These are phyloP conservation scores for Streptopelia turtur DNA, from an alignment of 2,797 vertebrate genomes.

Conservation along the genomic window DNA sequence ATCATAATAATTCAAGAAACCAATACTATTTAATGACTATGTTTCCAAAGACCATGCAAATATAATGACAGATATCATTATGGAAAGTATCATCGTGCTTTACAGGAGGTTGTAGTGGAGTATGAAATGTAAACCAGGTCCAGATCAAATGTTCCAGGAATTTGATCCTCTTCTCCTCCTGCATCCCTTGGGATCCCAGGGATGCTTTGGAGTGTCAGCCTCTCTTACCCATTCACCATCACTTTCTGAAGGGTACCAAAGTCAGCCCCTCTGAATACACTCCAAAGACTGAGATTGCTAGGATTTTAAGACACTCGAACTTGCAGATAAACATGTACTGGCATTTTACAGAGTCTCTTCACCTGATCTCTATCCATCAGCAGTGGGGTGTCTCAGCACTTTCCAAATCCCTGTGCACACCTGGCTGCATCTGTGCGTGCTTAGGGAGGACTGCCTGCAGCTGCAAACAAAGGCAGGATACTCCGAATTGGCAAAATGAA, in stretches of 20 bases:
- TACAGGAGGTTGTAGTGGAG: background rate
- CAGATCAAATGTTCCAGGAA: background rate
- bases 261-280: background rate
- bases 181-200: background rate
- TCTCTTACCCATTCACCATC: background rate
- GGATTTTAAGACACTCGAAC: background rate
- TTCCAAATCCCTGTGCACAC: background rate
- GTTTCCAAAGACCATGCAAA: background rate
- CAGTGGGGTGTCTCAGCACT: accelerated
- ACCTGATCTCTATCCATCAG: background rate
- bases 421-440: background rate
- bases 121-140: background rate
- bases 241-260: background rate
- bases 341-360: background rate
- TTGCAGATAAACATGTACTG: background rate
- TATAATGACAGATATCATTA: background rate
- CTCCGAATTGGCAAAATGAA: background rate
- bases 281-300: background rate
- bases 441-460: background rate
- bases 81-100: background rate
- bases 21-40: background rate
- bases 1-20: background rate
- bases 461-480: background rate
- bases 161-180: background rate
- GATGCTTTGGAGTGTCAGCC: background rate